Conservation (phyloP, 2,797 vertebrate species). For the Urophycis tenuis region DNA sequence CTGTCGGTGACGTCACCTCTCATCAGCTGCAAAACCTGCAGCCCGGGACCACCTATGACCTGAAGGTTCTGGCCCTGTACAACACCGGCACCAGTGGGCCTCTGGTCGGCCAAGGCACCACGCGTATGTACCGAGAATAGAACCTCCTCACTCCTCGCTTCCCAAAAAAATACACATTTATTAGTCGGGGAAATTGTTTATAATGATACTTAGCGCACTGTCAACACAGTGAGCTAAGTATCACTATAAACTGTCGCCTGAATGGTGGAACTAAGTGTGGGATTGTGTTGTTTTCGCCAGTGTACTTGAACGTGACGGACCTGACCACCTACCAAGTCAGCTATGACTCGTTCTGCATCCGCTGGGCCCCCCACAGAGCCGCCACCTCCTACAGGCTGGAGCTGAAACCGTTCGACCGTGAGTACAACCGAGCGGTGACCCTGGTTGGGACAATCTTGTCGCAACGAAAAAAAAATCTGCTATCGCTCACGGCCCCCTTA, state of each 20-base stretch:
- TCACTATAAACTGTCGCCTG: neutral
- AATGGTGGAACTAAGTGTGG: neutral
- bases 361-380: conserved; percentile 87
- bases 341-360: conserved; percentile 85
- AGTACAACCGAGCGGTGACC: conserved; percentile 31
- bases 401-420: conserved; percentile 83
- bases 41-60: conserved; percentile 90
- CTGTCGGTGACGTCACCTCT: conserved; percentile 89
- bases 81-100: conserved; percentile 83
- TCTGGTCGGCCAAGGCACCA: conserved; percentile 86
- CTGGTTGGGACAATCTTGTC: no score
- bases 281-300: conserved; percentile 60
- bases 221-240: neutral
- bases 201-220: neutral
- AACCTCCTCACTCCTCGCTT: conserved; percentile 11
- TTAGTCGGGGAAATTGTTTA: no score
- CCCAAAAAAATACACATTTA: no score
- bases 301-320: conserved; percentile 92
- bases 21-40: conserved; percentile 85
- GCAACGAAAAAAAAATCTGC: no score
- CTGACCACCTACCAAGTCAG: conserved; percentile 84
- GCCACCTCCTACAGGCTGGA: conserved; percentile 96
- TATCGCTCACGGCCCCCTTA: neutral
- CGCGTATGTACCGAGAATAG: conserved; percentile 72
- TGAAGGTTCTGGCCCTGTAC: conserved; percentile 90